Evolutionary conservation across 2,113 vertebrate species (phyloP).

Genomic region (Burhinus bistriatus): DNA sequence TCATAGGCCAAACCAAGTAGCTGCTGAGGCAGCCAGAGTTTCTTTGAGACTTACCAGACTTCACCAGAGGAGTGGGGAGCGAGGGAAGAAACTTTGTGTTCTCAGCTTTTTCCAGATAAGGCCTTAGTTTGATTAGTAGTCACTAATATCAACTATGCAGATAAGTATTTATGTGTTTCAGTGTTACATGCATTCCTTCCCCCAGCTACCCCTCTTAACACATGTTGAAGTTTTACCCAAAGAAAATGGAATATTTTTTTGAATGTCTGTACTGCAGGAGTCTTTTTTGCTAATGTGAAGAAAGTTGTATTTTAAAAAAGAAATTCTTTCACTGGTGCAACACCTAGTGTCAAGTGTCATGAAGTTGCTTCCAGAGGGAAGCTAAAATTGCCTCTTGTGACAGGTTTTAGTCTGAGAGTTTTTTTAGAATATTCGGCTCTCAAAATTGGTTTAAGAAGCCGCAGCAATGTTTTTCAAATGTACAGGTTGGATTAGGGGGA

Average conservation of each 20-base stretch:
- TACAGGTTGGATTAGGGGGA: background rate
- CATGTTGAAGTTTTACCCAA: slow-evolving; percentile 70
- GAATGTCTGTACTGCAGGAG: slow-evolving; percentile 64
- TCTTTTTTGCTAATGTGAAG: slow-evolving; percentile 54
- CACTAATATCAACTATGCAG: slow-evolving; percentile 75
- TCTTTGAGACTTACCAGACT: background rate
- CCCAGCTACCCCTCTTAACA: slow-evolving; percentile 28
- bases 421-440: slow-evolving; percentile 23
- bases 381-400: background rate
- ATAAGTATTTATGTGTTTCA: slow-evolving; percentile 48
- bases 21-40: background rate
- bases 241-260: slow-evolving; percentile 73
- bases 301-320: slow-evolving; percentile 47
- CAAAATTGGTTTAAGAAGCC: slow-evolving; percentile 13
- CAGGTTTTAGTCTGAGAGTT: slow-evolving; percentile 27
- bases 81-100: slow-evolving; percentile 18
- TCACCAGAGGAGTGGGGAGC: background rate
- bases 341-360: background rate
- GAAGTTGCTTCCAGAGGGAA: slow-evolving; percentile 13
- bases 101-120: slow-evolving; percentile 63
- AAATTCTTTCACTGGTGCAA: slow-evolving; percentile 28
- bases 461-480: background rate
- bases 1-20: background rate
- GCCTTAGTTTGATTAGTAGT: slow-evolving; percentile 73
- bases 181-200: slow-evolving; percentile 40